Evolutionary conservation across 1,140 invertebrate species (phyloP).

Genomic region (Anthonomus grandis): DNA sequence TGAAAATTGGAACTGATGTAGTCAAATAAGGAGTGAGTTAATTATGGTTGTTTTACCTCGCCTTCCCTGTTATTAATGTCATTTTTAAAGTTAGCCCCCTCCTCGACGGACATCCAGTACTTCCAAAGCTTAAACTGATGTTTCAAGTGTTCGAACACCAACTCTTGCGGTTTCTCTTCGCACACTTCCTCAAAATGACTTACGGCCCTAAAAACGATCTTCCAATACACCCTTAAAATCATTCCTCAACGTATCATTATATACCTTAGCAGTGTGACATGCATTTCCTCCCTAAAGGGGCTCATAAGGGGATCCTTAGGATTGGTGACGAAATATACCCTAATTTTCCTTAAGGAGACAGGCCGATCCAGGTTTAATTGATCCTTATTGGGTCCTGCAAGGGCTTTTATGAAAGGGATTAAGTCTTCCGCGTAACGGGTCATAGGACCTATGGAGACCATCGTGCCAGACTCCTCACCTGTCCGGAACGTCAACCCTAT

Average conservation of each 20-base stretch:
- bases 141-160: conserved; percentile 58
- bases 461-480: conserved; percentile 56
- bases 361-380: conserved; percentile 49
- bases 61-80: conserved; percentile 62
- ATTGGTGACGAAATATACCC: conserved; percentile 75
- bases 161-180: conserved; percentile 41
- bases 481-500: conserved; percentile 60
- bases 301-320: conserved; percentile 66
- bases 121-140: conserved; percentile 67
- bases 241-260: conserved; percentile 5
- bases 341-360: conserved; percentile 66
- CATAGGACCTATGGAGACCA: conserved; percentile 75
- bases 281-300: conserved; percentile 63
- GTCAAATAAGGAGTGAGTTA: no score
- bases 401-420: conserved; percentile 63
- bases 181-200: conserved; percentile 33
- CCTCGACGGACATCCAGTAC: conserved; percentile 71
- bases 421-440: conserved; percentile 74
- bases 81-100: conserved; percentile 55
- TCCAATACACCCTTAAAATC: background rate
- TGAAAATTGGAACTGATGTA: no score
- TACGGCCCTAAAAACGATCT: conserved; percentile 31
- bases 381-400: conserved; percentile 54
- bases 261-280: conserved; percentile 58
- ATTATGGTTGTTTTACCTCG: conserved; percentile 31